These are phyloP conservation scores for Heliothis peltigera DNA, from an alignment of 2,888 invertebrate species.

Conservation along the genomic window DNA sequence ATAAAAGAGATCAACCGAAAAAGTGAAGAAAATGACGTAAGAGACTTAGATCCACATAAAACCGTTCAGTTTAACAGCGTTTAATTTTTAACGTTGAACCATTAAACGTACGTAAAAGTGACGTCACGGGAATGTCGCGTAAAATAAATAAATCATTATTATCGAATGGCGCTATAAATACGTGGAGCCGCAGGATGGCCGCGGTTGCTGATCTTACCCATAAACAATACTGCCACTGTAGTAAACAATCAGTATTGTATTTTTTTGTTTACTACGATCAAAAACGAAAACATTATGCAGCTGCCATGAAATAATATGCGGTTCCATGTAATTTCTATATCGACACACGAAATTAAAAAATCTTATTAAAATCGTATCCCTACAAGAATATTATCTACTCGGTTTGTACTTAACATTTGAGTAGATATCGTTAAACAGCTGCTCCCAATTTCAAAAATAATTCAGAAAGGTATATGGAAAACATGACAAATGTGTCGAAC, in stretches of 20 bases:
- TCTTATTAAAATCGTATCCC: not conserved
- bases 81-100: not conserved
- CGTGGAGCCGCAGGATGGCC: conserved; percentile 52
- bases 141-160: conserved; percentile 70
- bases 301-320: not conserved
- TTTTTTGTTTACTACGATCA: conserved; percentile 13
- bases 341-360: not conserved
- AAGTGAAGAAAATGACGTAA: not conserved
- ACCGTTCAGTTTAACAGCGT: not conserved
- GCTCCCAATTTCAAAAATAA: conserved; percentile 33
- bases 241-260: conserved; percentile 72
- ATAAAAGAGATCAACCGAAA: not conserved
- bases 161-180: conserved; percentile 71
- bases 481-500: conserved; percentile 50
- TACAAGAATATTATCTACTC: not conserved
- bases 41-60: not conserved
- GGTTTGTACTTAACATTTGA: not conserved
- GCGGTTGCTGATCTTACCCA: conserved; percentile 78
- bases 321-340: not conserved
- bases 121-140: conserved; percentile 64
- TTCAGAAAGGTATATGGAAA: conserved; percentile 48
- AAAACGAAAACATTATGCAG: not conserved
- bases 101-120: conserved; percentile 46
- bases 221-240: conserved; percentile 75
- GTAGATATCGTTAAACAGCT: conserved; percentile 3